Conservation (phyloP, 2,888 invertebrate genomes). For the Limnephilus auricula region DNA sequence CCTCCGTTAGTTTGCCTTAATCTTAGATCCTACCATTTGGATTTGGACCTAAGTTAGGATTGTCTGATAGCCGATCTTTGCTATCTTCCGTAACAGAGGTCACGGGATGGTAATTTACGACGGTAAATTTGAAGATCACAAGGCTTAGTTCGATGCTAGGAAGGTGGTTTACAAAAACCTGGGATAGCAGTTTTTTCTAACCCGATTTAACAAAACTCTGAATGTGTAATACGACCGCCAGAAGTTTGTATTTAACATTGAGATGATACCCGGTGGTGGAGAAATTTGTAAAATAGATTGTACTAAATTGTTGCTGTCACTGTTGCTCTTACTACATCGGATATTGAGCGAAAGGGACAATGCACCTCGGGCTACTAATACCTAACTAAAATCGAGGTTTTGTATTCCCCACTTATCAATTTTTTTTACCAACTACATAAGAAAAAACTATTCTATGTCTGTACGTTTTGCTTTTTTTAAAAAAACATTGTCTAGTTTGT, state of each 20-base stretch:
- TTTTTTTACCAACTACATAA: too few relatives aligned
- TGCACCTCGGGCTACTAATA: too few relatives aligned
- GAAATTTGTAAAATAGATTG: too few relatives aligned
- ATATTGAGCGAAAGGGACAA: too few relatives aligned
- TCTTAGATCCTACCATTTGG: neutral
- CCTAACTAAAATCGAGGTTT: too few relatives aligned
- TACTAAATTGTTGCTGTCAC: too few relatives aligned
- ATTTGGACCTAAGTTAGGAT: neutral
- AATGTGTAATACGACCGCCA: neutral
- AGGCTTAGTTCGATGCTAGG: neutral
- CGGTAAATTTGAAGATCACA: neutral
- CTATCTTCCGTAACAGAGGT: neutral
- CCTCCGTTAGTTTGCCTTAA: neutral
- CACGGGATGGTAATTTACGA: neutral
- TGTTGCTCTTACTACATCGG: too few relatives aligned
- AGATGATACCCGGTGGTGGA: too few relatives aligned
- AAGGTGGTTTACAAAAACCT: neutral
- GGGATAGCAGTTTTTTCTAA: neutral
- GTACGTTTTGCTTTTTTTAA: too few relatives aligned
- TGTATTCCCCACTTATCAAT: too few relatives aligned
- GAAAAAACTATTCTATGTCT: too few relatives aligned
- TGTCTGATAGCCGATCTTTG: neutral
- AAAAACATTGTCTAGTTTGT: too few relatives aligned
- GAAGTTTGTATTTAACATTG: neutral
- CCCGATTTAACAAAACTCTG: neutral